Percentiles rank a stretch among this genome's conserved stretches.
Evolutionary conservation across 2,113 vertebrate species (phyloP).

Genomic region (Hemichromis elongatus): DNA sequence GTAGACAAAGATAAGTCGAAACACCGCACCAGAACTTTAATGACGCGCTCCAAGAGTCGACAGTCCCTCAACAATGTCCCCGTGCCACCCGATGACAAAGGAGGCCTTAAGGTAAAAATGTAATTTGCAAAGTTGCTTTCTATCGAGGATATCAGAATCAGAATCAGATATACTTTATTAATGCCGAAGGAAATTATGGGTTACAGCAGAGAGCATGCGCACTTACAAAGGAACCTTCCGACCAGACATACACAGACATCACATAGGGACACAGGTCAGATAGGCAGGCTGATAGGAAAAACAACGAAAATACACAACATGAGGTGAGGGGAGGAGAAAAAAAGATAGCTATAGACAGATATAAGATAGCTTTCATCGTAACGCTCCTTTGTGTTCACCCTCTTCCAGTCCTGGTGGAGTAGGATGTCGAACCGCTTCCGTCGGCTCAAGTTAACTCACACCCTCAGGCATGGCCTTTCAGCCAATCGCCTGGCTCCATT

Average conservation of each 20-base stretch:
- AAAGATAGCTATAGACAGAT: too few relatives aligned
- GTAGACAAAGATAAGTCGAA: slow-evolving; percentile 87
- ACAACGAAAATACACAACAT: too few relatives aligned
- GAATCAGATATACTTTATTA: too few relatives aligned
- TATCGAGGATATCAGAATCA: accelerated
- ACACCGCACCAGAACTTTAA: slow-evolving; percentile 66
- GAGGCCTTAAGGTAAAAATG: slow-evolving; percentile 84
- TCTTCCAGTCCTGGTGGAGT: slow-evolving; percentile 92
- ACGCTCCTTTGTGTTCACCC: background rate
- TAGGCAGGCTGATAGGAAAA: too few relatives aligned
- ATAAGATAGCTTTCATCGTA: background rate
- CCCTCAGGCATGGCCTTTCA: slow-evolving; percentile 86
- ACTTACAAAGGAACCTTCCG: too few relatives aligned
- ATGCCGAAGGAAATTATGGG: too few relatives aligned
- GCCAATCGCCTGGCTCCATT: slow-evolving; percentile 85
- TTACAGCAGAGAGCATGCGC: too few relatives aligned
- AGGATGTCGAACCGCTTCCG: slow-evolving; percentile 97
- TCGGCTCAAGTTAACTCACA: slow-evolving; percentile 91
- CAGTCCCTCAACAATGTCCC: slow-evolving; percentile 80
- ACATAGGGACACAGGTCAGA: too few relatives aligned
- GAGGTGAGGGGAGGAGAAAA: too few relatives aligned
- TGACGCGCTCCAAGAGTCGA: slow-evolving; percentile 75
- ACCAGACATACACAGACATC: too few relatives aligned
- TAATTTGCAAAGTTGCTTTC: background rate
- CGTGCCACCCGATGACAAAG: slow-evolving; percentile 86